Base-by-base conservation (phyloP, 2,797 vertebrate species). In the Jordanella pulchra region DNA sequence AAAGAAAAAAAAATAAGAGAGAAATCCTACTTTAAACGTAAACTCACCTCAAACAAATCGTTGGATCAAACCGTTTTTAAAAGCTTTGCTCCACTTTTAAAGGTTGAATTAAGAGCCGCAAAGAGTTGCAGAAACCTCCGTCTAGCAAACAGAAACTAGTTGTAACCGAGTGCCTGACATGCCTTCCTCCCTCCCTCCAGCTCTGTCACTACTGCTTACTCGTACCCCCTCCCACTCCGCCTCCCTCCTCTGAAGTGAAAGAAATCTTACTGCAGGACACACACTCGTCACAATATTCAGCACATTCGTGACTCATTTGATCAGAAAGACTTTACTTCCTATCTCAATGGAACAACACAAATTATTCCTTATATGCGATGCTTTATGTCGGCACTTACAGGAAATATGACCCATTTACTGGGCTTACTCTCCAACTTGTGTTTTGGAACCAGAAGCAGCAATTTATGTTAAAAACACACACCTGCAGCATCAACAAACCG, bases 91-190 rank as follows among this genome's bases (percentile, higher is more conserved):
- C 61, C 53, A 61, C 50, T 47, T 79, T 80, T 65, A 39, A 47
- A 35, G 65, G 66, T 42, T 70, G 55, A 82, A 71, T 73, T 44
- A 48, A 70, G 76, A 54, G 48, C 25, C 17, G 79, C 81, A 79
- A 72, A 86, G 76, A 87, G 89, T 66, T 70, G 78, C 72, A 78
- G 87, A 32, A 75, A 75, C 84, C 73, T 81, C 80, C 13, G 83
- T 85, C 86, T 87, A 82, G 70, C 63, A 71, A 85, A 90, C 87
- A 86, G 89, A 86, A 69, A 84, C 91, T 90, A 81, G 86, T 92
- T 87, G 91, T 87, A 92, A 87, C 89, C 83, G 89, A 90, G 87
- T 69, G 83, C 79, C 86, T 87, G 90, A 88, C 86, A 90, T 83
- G 79, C 87, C 85, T 86, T 63, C 11, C 78, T 80, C 80, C 7